phyloP scores from a whole-genome alignment of 2,113 vertebrate genomes.

The Laticauda laticaudata region DNA sequence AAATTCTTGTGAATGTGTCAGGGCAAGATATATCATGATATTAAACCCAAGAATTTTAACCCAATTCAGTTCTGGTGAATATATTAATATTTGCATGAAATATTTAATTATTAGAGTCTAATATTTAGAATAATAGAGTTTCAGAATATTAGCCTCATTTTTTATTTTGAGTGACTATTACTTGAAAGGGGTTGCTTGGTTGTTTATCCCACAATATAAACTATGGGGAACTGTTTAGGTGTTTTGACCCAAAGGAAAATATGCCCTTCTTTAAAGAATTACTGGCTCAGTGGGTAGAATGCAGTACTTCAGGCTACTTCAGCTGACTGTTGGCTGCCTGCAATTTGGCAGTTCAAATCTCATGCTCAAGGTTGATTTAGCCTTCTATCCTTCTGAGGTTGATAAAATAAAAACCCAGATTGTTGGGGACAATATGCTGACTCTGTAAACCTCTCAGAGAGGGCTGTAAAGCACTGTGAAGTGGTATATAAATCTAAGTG shows the following conservation, averaged over 20 bases:
- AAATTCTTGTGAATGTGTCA: not conserved
- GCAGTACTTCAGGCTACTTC: no score
- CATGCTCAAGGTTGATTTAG: no score
- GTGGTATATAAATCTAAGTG: no score
- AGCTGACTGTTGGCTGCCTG: no score
- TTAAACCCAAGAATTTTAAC: not conserved
- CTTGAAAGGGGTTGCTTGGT: conserved; percentile 33
- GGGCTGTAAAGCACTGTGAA: no score
- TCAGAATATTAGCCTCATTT: not conserved
- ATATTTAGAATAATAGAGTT: not conserved
- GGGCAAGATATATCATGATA: no score
- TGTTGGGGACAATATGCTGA: no score
- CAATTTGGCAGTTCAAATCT: not conserved
- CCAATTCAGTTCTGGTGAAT: not conserved
- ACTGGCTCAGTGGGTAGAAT: not conserved
- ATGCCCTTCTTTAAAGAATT: not conserved
- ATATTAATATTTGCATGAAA: not conserved
- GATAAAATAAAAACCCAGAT: no score
- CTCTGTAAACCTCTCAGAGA: no score
- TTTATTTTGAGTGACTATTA: conserved; percentile 42
- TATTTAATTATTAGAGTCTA: not conserved
- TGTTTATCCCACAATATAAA: not conserved
- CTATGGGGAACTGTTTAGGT: not conserved
- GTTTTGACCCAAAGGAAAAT: not conserved
- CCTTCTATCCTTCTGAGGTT: no score